Evolutionary conservation across 2,113 vertebrate species (phyloP).

Genomic region (Seriola dumerili): DNA sequence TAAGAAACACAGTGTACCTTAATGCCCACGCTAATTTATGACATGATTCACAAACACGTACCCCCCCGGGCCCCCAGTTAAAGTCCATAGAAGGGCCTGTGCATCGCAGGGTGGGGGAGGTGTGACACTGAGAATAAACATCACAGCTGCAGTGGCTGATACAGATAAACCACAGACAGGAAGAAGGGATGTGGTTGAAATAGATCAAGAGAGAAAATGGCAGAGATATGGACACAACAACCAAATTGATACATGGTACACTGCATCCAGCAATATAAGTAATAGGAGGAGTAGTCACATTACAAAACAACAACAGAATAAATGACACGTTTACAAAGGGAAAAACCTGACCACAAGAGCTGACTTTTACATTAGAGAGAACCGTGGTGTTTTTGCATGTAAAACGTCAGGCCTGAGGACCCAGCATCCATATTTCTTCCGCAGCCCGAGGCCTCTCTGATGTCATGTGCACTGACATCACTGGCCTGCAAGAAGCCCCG

Average conservation of each 20-base stretch:
- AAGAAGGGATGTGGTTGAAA: constrained; percentile 15
- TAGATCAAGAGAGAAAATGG: neutral
- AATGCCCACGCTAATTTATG: constrained; percentile 20
- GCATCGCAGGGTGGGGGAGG: constrained; percentile 31
- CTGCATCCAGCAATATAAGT: neutral
- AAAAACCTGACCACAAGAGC: neutral
- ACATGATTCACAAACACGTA: constrained; percentile 18
- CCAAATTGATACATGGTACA: neutral
- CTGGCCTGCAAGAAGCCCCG: constrained; percentile 38
- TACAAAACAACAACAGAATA: neutral
- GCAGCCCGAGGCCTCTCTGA: constrained; percentile 26
- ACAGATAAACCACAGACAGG: constrained; percentile 42
- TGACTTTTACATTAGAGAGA: neutral
- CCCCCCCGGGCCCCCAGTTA: neutral
- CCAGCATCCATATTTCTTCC: constrained; percentile 15
- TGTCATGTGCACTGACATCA: constrained; percentile 71
- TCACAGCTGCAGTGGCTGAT: constrained; percentile 59
- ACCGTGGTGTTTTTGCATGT: neutral
- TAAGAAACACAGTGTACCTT: neutral
- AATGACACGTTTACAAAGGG: neutral
- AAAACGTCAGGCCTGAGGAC: constrained; percentile 31
- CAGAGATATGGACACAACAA: neutral
- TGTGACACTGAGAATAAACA: constrained; percentile 63
- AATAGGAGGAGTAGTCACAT: neutral
- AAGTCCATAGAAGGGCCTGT: constrained; percentile 59